Evolutionary conservation across 2,797 vertebrate genomes (phyloP).

Genomic region (Hoplostethus atlanticus): DNA sequence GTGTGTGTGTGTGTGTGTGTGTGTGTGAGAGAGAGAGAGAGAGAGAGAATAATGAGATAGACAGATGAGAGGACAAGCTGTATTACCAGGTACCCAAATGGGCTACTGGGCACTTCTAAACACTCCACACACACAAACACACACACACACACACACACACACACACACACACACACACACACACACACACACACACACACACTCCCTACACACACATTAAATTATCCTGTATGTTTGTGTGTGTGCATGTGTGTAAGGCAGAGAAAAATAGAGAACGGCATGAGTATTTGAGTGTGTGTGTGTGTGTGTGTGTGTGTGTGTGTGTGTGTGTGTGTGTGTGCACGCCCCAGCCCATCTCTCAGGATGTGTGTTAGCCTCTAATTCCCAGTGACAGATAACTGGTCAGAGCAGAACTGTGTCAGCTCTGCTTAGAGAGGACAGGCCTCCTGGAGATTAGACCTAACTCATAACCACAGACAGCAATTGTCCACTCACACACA

Average conservation of each 20-base stretch:
- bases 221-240: neutral
- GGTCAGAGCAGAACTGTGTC: slow-evolving; percentile 76
- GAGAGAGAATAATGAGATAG: slow-evolving; percentile 49
- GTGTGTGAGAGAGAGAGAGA: slow-evolving; percentile 9
- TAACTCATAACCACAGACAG: slow-evolving; percentile 84
- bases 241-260: neutral
- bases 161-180: slow-evolving; percentile 15
- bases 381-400: slow-evolving; percentile 78
- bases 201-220: neutral
- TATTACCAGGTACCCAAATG: slow-evolving; percentile 49
- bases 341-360: slow-evolving; percentile 54
- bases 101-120: slow-evolving; percentile 56
- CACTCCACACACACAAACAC: slow-evolving; percentile 22
- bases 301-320: slow-evolving; percentile 24
- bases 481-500: slow-evolving; percentile 68
- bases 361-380: slow-evolving; percentile 70
- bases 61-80: slow-evolving; percentile 53
- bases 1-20: slow-evolving; percentile 23
- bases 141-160: neutral
- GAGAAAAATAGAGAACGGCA: neutral
- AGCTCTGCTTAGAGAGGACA: slow-evolving; percentile 81
- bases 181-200: too few relatives aligned
- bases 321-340: slow-evolving; percentile 42
- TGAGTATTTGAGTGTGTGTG: neutral
- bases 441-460: slow-evolving; percentile 80